Evolutionary conservation across 2,888 invertebrate species (phyloP).

Genomic region (Melanotus villosus): DNA sequence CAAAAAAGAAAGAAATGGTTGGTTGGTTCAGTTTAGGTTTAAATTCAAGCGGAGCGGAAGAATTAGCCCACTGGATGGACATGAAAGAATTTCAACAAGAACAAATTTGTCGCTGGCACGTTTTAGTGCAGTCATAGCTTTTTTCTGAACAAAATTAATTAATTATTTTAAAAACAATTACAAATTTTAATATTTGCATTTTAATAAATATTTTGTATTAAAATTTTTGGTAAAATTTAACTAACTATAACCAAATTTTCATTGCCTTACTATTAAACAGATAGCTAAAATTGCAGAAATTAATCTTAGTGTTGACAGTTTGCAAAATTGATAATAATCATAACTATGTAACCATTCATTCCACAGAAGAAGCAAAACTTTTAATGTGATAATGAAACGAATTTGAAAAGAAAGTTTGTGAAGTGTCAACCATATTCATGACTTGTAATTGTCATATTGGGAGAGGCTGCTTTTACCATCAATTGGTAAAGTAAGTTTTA

Average conservation of each 20-base stretch:
- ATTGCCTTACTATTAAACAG: slow-evolving; percentile 41
- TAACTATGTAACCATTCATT: slow-evolving; percentile 13
- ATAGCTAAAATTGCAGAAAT: slow-evolving; percentile 12
- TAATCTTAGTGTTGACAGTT: background rate
- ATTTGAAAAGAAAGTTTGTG: slow-evolving; percentile 54
- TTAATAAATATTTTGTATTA: slow-evolving; percentile 20
- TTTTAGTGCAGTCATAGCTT: slow-evolving; percentile 80
- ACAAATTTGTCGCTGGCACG: slow-evolving; percentile 95
- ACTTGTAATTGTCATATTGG: slow-evolving; percentile 12
- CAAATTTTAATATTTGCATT: background rate
- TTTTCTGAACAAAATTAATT: slow-evolving; percentile 2
- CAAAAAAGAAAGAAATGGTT: slow-evolving; percentile 95
- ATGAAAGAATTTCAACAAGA: slow-evolving; percentile 91
- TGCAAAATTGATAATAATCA: background rate
- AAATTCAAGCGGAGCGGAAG: slow-evolving; percentile 93
- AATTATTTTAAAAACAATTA: too few relatives aligned
- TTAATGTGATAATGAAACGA: slow-evolving; percentile 62
- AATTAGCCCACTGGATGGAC: slow-evolving; percentile 93
- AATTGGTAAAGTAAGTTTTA: slow-evolving; percentile 10
- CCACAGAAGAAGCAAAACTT: slow-evolving; percentile 28
- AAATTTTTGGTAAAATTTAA: slow-evolving; percentile 14
- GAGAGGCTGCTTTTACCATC: slow-evolving; percentile 2
- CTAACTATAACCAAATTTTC: slow-evolving; percentile 24
- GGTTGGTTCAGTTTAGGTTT: slow-evolving; percentile 96
- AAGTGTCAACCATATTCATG: slow-evolving; percentile 11